Evolutionary conservation across 2,888 invertebrate species (phyloP), one percentile per base, ranked within the genome.

Genomic region (Drosophila austrosaltans): DNA sequence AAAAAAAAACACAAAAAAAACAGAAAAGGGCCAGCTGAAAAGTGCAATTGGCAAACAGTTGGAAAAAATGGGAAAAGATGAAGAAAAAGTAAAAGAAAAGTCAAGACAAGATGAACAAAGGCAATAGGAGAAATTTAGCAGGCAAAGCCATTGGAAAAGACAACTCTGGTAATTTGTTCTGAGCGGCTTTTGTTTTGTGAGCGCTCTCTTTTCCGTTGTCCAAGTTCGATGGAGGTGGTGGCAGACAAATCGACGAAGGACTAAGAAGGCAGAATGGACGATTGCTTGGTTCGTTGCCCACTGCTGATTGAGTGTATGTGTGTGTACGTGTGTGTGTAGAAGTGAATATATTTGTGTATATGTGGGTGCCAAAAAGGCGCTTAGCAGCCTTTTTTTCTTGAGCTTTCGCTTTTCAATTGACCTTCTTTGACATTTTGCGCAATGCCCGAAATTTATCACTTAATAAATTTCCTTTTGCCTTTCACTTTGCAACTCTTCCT

Each of bases 361-460:
- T 42, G 56, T 76, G 80, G 76, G 82, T 82, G 82, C 72, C 72
- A 72, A 76, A 72, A 82, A 82, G 85, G 71, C 78, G 81, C 81
- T 77, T 74, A 77, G 67, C 77, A 79, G 78, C 83, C 83, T 83
- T 83, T 72, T 86, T 70, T 36, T 36, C 81, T 79, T 72, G 68
- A 79, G 86, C 83, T 83, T 84, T 84, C 83, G 81, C 83, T 84
- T 84, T 86, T 81, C 83, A 81, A 83, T 84, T 84, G 83, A 86
- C 83, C 83, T 86, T 84, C 83, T 76, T 69, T 76, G 84, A 81
- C 86, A 86, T 78, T 77, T 83, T 79, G 73, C 79, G 74, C 86
- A 78, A 64, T 86, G 78, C 66, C 77, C 62, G 71, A 71, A 86
- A 84, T 84, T 84, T 84, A 84, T 84, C 83, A 86, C 83, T 84